These are phyloP conservation scores for Climacteris rufus DNA, from an alignment of 2,113 vertebrate genomes.

Conservation along the genomic window DNA sequence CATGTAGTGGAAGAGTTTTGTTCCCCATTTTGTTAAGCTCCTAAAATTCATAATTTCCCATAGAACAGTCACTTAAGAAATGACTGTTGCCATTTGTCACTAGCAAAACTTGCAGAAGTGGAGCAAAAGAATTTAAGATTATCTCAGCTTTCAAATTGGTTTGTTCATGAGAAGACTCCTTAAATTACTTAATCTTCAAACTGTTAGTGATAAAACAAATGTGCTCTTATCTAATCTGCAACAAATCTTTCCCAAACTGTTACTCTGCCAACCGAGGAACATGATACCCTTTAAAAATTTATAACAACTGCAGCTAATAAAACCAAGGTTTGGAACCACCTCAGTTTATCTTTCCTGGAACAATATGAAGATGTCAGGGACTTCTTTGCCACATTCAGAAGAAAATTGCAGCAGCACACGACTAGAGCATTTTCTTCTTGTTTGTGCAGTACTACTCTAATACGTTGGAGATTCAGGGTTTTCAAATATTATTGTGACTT, in stretches of 20 bases:
- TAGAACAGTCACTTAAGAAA: not conserved
- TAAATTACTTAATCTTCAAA: slow-evolving; percentile 44
- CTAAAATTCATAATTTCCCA: not conserved
- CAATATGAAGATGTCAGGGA: slow-evolving; percentile 35
- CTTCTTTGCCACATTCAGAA: not conserved
- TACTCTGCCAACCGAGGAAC: not conserved
- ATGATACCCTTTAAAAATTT: slow-evolving; percentile 29
- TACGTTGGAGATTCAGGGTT: not conserved
- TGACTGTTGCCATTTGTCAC: not conserved
- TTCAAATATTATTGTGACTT: not conserved
- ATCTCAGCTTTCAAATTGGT: slow-evolving; percentile 20
- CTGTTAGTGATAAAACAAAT: slow-evolving; percentile 24
- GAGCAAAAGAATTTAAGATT: not conserved
- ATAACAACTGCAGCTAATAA: slow-evolving; percentile 55
- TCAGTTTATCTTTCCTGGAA: slow-evolving; percentile 49
- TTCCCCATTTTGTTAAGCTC: not conserved
- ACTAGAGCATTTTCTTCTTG: not conserved
- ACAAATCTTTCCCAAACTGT: slow-evolving; percentile 47
- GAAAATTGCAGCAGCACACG: not conserved
- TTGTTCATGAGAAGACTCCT: not conserved
- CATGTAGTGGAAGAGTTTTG: not conserved
- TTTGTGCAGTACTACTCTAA: not conserved
- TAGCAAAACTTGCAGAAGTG: not conserved
- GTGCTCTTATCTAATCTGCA: slow-evolving; percentile 38
- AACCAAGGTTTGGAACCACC: slow-evolving; percentile 40